These are phyloP conservation scores for Mormyrus hasselquistii DNA, from an alignment of 2,797 vertebrate species.

Conservation along the genomic window DNA sequence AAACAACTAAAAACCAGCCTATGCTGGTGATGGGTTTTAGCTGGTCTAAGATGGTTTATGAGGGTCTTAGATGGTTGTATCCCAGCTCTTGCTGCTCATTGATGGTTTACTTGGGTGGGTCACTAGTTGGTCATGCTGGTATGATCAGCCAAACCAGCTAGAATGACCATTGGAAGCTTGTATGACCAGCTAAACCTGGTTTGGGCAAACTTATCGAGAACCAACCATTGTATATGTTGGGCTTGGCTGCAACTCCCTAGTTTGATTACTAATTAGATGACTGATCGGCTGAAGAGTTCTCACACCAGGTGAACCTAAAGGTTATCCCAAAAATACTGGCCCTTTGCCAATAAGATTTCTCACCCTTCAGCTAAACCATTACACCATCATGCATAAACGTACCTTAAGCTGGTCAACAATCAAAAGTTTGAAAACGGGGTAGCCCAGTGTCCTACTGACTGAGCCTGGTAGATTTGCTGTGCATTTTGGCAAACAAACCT, in stretches of 20 bases:
- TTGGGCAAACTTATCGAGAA: not conserved
- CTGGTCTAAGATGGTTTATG: not conserved
- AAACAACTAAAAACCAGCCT: not conserved
- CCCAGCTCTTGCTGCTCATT: not conserved
- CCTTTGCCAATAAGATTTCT: not conserved
- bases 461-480: not conserved
- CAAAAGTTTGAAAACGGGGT: not conserved
- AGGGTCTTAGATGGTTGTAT: not conserved
- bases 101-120: not conserved
- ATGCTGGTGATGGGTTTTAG: not conserved
- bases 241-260: not conserved
- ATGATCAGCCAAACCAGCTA: not conserved
- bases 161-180: not conserved
- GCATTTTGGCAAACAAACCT: not conserved
- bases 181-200: not conserved
- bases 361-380: not conserved
- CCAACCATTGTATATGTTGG: not conserved
- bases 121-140: not conserved
- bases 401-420: not conserved
- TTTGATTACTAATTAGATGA: not conserved
- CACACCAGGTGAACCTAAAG: not conserved
- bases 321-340: not conserved
- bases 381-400: not conserved
- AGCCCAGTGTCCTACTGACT: not conserved
- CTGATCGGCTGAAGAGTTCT: not conserved